phyloP scores from a whole-genome alignment of 2,797 vertebrate genomes.

The Sebastes reedi region DNA sequence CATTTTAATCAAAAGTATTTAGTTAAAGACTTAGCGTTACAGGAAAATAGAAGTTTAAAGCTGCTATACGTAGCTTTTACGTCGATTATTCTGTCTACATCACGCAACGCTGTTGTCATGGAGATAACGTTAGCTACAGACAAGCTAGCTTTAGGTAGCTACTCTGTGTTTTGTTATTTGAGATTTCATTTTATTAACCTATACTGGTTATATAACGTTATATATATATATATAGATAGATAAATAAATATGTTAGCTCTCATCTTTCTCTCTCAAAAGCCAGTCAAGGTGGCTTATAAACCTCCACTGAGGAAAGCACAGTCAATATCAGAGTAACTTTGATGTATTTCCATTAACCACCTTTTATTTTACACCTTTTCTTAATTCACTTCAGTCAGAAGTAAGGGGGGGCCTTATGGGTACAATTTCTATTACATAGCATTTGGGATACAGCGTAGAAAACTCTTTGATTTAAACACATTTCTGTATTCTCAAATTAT shows the following conservation, averaged over 20 bases:
- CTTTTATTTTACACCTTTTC: too few relatives aligned
- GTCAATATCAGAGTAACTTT: too few relatives aligned
- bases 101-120: background rate
- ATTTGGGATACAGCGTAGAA: too few relatives aligned
- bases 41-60: background rate
- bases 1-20: rapidly evolving
- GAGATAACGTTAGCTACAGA: background rate
- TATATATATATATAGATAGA: background rate
- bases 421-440: too few relatives aligned
- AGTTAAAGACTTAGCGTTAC: rapidly evolving
- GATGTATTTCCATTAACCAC: too few relatives aligned
- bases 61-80: background rate
- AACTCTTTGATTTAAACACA: background rate
- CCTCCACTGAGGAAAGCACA: too few relatives aligned
- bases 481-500: background rate
- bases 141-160: background rate
- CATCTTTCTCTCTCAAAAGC: too few relatives aligned
- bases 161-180: background rate
- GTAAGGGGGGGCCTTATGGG: too few relatives aligned
- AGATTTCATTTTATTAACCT: background rate
- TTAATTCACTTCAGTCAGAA: too few relatives aligned
- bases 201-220: background rate
- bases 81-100: background rate
- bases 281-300: rapidly evolving
- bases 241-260: too few relatives aligned